Base-by-base conservation (phyloP, 35 echinoderm and acorn worm species). In the Heliocidaris tuberculata region DNA sequence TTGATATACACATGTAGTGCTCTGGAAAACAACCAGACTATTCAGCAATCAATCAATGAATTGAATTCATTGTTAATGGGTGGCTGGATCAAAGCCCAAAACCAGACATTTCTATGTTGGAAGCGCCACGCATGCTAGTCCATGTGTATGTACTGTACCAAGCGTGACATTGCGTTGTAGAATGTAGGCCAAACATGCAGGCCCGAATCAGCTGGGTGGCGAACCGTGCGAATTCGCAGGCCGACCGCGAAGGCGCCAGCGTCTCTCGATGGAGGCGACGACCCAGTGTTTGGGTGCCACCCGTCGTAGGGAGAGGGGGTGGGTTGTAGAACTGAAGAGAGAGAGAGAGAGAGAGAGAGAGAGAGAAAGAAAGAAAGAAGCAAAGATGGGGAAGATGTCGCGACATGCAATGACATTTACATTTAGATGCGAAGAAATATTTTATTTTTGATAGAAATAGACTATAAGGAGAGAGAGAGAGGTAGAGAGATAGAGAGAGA, bases 1-100 rank as follows among this genome's bases (percentile, higher is more conserved):
- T 78, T 78, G 65, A n/a, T 27, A 21, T n/a, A n/a, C 65, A 78
- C 65, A 78, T 78, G 65, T 78, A 78, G 15, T 78, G 65, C 65
- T n/a, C 65, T n/a, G 65, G 65, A 78, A 78, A 78, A 78, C 65
- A 78, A 78, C 65, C 21, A 78, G 65, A 78, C 65, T 78, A 78
- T 21, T 24, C 27, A 78, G 65, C 65, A 78, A 78, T 78, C 65
- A 78, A 78, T 78, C 6, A 60, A 12, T 78, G 0, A 78, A 78
- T 29, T 78, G 65, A 78, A 27, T 78, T 78, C 65, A 78, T 78
- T 78, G 65, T 78, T 78, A 21, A 78, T 2, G 65, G 65, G 65
- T 78, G 65, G 65, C 65, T 78, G 65, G 24, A 78, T 78, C 65
- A 78, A 78, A 78, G 65, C 65, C 65, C 21, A 2, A 78, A 78